Base-by-base conservation (phyloP, 2,888 invertebrate species). In the Campoplex capitator region DNA sequence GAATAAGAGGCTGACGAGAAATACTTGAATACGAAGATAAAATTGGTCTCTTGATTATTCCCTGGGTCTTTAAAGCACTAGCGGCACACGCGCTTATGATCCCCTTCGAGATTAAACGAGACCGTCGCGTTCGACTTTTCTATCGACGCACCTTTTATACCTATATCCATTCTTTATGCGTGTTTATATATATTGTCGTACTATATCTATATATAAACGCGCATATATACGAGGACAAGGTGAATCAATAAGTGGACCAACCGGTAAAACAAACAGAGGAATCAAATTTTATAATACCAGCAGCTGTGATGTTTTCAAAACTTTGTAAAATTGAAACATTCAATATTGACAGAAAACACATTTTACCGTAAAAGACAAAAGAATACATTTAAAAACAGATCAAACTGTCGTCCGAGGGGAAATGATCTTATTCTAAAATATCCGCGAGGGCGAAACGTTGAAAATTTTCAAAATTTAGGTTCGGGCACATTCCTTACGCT, bases 231-330 rank as follows among this genome's bases (percentile, higher is more conserved):
- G 83, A 75, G 84, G 76, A 32, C 48, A 79, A 58, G 83, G 80
- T 23, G 74, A 89, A 93, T 93, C 93, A 93, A 92, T 93, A 93
- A 87, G 83, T 77, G 73, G 75, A 82, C 82, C 88, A 83, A 90
- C 89, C 89, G 93, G 90, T 93, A 92, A 93, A 83, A 91, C 90
- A 88, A 89, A 84, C 76, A 81, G 80, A 82, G 76, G 16, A 56
- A 48, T 7, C 58, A 62, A 67, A 67, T 38, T 58, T 45, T 32
- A 6, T 18, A 62, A 51, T 32, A 11, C 13, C 9, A 23, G 23
- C 6, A 38, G 4, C 38, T 4, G 38, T 38, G 11, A 11, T 38
- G 4, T 62, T 18, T 35, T 62, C 62, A 58, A 58, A 42, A 16
- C 7, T n/a, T 1, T 42, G 13, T n/a, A 28, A 48, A n/a, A 42